Base-by-base conservation (phyloP, 2,113 vertebrate species). In the Acrocephalus arundinaceus region DNA sequence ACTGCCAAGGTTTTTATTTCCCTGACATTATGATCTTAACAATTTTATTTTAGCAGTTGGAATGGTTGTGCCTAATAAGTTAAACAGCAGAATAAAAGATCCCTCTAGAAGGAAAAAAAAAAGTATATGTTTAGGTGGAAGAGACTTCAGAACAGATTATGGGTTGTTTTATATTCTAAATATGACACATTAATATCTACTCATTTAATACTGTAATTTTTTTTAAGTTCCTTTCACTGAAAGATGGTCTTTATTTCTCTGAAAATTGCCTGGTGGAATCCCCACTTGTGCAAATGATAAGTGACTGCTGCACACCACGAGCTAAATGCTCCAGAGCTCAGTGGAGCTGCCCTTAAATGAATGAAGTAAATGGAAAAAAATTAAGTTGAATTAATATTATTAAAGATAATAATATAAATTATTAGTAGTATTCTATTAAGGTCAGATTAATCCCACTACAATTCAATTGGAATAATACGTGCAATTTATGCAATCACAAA, bases 351-450 rank as follows among this genome's bases (percentile, higher is more conserved):
- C 91, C 86, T 85, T 71, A 97, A 96, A 97, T 93, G 97, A 97
- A 87, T 78, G 93, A 97, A 74, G 75, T 92, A 97, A 97, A 97
- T 87, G 94, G 95, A 79, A 92, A 96, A 97, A 94, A 94, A 93
- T 96, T 97, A 97, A 97, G 88, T 68, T 92, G 93, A 97, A 96
- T 95, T 97, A 97, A 96, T 95, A 97, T 97, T 97, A 97, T 97
- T 97, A 97, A 96, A 97, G 94, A 96, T 97, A 98, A 98, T 97
- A 97, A 94, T 97, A 96, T 97, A 97, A 97, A 98, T 97, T 97
- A 97, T 98, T 98, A 97, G 97, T 52, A 89, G 80, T 73, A 92
- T 91, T 94, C 95, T 97, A 95, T 96, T 98, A 98, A 97, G 95
- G 94, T 84, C 85, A 95, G 94, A 97, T 97, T 97, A 98, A 96